Base-by-base conservation (phyloP, 2,113 vertebrate species). In the Coregonus clupeaformis region DNA sequence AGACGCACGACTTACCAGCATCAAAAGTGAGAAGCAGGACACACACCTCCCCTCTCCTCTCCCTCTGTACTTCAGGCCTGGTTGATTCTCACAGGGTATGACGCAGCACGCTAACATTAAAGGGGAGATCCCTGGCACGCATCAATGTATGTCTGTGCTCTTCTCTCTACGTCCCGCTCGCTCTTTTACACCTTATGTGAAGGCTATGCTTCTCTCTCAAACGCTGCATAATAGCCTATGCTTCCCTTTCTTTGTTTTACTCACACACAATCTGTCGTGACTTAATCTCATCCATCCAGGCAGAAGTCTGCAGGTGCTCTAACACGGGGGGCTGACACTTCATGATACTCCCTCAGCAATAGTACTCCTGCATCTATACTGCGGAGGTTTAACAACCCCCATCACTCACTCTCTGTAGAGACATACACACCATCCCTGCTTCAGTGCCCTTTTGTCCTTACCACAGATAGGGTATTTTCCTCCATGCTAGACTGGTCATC, bases 371-470 rank as follows among this genome's bases (percentile, higher is more conserved):
- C 5, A 7, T 27, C 20, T 71, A 30, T 3, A 42, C 36, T 3
- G 9, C 2, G 2, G 36, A 57, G 18, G 45, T 36, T 5, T n/a
- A 20, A 20, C 6, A 11, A 14, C 60, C 4, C 22, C 27, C 11
- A 22, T 3, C 57, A 59, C 32, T 22, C 25, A 79, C 36, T 74
- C 25, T 49, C 9, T 45, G 64, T 32, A 20, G 68, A 32, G 45
- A 66, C 24, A 65, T 11, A 68, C 3, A 24, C 3, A 63, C 3
- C 7, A 30, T 16, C 16, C 5, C 13, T 25, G 63, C 63, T 60
- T 11, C 57, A 45, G 13, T 87, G 84, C 72, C 86, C 88, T 91
- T 81, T 70, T 81, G 88, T 80, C 89, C 88, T 90, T 89, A 85
- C 65, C 57, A 75, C 57, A 66, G 80, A 86, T 80, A 71, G 6